Percentiles rank a stretch among this genome's conserved stretches.
These are phyloP conservation scores for Ceyx melanurus DNA, from an alignment of 2,113 vertebrate genomes.

Conservation along the genomic window DNA sequence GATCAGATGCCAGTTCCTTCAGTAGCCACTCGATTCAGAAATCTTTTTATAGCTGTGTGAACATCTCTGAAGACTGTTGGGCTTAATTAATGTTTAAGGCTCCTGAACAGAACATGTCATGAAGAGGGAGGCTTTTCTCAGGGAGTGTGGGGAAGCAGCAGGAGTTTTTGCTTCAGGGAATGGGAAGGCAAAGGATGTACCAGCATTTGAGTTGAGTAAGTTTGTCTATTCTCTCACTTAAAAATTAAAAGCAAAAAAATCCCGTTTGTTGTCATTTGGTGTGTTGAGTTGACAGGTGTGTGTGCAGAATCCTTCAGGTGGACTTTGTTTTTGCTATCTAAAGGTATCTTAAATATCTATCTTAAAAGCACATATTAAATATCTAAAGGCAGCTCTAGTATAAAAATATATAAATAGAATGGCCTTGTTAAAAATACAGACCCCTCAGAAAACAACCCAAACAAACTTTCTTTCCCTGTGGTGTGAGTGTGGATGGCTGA, in stretches of 20 bases:
- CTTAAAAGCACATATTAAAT: background rate
- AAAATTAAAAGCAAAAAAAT: background rate
- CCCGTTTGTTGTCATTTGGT: background rate
- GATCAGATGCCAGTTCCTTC: constrained; percentile 64
- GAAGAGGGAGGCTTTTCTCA: background rate
- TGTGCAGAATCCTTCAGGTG: background rate
- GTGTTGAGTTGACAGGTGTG: background rate
- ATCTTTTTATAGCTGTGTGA: constrained; percentile 55
- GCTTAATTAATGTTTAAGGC: constrained; percentile 54
- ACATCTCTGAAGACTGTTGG: constrained; percentile 39
- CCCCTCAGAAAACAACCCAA: background rate
- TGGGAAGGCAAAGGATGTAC: background rate
- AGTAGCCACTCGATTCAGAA: constrained; percentile 17
- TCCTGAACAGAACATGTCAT: constrained; percentile 3
- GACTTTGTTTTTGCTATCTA: background rate
- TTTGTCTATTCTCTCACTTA: background rate
- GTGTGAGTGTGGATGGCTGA: background rate
- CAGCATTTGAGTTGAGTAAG: background rate
- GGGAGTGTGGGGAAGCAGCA: background rate
- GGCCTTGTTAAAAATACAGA: background rate
- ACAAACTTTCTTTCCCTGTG: background rate
- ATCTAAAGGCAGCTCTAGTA: background rate
- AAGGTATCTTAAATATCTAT: background rate
- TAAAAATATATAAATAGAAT: background rate
- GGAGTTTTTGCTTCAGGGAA: background rate